Evolutionary conservation across 2,797 vertebrate genomes (phyloP).

Genomic region (Enteromius argenteus): DNA sequence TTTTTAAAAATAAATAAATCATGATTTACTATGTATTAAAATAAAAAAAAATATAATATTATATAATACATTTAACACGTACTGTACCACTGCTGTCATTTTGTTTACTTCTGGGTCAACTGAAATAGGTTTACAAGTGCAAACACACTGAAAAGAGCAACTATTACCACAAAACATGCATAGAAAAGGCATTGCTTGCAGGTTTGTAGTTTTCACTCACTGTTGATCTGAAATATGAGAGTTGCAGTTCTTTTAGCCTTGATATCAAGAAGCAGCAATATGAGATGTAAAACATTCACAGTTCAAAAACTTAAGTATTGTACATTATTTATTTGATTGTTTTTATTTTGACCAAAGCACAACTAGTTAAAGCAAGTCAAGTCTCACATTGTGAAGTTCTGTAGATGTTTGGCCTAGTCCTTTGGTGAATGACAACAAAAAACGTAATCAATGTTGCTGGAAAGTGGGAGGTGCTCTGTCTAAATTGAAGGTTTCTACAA

Average conservation of each 20-base stretch:
- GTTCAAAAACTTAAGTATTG: not conserved
- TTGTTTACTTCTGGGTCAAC: not conserved
- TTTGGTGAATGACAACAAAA: constrained; percentile 6
- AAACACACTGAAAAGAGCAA: not conserved
- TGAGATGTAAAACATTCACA: not conserved
- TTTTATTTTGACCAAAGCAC: not conserved
- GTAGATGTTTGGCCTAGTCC: constrained; percentile 2
- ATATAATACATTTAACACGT: not conserved
- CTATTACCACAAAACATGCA: no score
- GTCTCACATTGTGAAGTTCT: not conserved
- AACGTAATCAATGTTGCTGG: not conserved
- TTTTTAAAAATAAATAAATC: not conserved
- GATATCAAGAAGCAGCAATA: not conserved
- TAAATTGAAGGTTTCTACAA: not conserved
- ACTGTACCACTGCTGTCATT: not conserved
- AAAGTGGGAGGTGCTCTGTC: not conserved
- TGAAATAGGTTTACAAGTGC: not conserved
- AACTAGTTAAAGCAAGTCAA: not conserved
- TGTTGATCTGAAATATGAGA: not conserved
- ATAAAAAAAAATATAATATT: not conserved
- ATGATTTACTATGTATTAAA: not conserved
- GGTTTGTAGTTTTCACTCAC: not conserved
- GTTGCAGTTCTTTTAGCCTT: not conserved
- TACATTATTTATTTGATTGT: not conserved
- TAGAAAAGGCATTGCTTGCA: not conserved